Evolutionary conservation across 2,113 vertebrate genomes (phyloP).

Genomic region (Acrocephalus kingi): DNA sequence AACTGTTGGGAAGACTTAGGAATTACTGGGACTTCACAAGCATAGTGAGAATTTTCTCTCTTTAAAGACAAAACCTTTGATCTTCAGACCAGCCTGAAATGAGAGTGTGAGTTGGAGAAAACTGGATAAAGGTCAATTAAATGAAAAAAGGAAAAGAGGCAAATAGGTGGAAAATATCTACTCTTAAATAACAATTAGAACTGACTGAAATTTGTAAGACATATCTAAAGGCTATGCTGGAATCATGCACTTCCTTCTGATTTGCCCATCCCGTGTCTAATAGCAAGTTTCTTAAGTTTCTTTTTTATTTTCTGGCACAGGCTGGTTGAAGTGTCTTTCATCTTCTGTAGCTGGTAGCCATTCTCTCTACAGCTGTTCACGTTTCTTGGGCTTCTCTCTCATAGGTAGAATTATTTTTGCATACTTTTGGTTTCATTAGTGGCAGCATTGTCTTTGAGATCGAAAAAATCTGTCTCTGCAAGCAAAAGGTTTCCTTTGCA

Average conservation of each 20-base stretch:
- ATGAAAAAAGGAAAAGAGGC: background rate
- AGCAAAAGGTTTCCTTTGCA: background rate
- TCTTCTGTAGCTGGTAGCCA: background rate
- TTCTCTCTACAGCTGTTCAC: background rate
- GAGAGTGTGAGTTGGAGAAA: background rate
- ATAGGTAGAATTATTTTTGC: background rate
- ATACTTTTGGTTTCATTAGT: background rate
- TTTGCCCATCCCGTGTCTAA: background rate
- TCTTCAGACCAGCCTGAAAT: background rate
- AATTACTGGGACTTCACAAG: background rate
- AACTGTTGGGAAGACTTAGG: background rate
- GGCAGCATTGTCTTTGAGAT: background rate
- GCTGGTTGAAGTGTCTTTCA: background rate
- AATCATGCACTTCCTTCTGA: background rate
- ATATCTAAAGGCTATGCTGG: background rate
- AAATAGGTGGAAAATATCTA: background rate
- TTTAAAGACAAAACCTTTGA: constrained; percentile 6
- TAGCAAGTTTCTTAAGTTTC: background rate
- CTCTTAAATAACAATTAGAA: background rate
- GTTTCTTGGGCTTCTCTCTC: background rate
- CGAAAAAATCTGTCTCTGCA: background rate
- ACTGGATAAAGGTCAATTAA: background rate
- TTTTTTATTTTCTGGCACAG: background rate
- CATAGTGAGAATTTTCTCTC: background rate
- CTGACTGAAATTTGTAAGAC: background rate